Evolutionary conservation across 2,113 vertebrate species (phyloP), one percentile per base, ranked within the genome.

Genomic region (Oxyura jamaicensis): DNA sequence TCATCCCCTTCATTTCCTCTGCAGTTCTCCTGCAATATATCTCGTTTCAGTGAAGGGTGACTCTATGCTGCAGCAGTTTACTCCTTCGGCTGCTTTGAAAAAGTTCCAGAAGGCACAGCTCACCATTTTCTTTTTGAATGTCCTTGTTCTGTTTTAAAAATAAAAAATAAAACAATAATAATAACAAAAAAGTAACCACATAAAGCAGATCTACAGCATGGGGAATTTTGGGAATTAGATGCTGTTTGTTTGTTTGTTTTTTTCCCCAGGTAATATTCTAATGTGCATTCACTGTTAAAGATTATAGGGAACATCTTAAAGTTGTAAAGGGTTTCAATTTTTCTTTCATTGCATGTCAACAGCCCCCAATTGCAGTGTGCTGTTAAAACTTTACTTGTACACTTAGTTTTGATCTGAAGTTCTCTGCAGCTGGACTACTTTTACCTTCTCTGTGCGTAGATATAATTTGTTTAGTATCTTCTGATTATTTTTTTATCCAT

Each of bases 1-100:
- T 79, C 52, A 33, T 86, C 53, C 41, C 25, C 36, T 96, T 79
- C 68, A 66, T 92, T 95, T 94, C 88, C 83, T 96, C 83, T 73
- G 48, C 80, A 84, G 25, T 84, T 94, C 28, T 19, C 29, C 69
- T 84, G 73, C 44, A 88, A 73, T 84, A 50, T 88, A 93, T 92
- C 60, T 96, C 22, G 17, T 83, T 91, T 79, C 69, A 79, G 36
- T 88, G 67, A 52, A 50, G 36, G 62, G 56, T 66, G 73, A 66
- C 18, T 88, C 39, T 78, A 0, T 83, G n/a, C 62, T 68, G n/a
- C 48, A 28, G 28, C 71, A 26, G 9, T 86, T 93, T 90, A 72
- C 35, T 66, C 58, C 44, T 67, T 86, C 0, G 3, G 33, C 39
- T 74, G 9, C 62, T 94, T 78, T 83, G 35, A 92, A 90, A 93